Evolutionary conservation across 2,797 vertebrate genomes (phyloP), one percentile per base, ranked within the genome.

Genomic region (Babyrousa celebensis): DNA sequence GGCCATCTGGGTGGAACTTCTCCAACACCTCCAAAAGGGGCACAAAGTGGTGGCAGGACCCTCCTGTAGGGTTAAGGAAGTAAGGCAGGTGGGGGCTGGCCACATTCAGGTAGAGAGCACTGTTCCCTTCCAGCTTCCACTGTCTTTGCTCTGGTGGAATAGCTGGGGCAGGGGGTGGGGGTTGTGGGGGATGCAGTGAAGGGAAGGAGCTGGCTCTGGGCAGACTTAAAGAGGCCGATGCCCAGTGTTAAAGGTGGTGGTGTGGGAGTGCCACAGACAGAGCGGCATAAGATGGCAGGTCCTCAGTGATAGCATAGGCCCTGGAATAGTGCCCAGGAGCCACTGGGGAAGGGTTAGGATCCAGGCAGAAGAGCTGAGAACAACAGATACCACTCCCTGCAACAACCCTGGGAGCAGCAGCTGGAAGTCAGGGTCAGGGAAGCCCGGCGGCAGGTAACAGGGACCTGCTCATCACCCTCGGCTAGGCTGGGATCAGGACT

Each of bases 201-300:
- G 6, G 16, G 17, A 43, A 32, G 29, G 4, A 29, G 15, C 52
- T 25, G 67, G 29, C 56, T 90, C 43, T 23, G 40, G 60, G n/a
- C 48, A 89, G 54, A 75, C 16, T 36, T 74, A 43, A 54, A 85
- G 6, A 63, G 52, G 52, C 62, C 67, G 10, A 8, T 54, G 18
- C 29, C 89, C 62, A 2, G 48, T 25, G 3, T 56, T 15, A 32
- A 12, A 23, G 67, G 77, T 0, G 0, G 2, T 48, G 1, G 83
- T 58, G 71, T 23, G 48, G 48, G 71, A 58, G 32, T 12, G 18
- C 18, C 36, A 7, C 29, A 36, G 52, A 25, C 15, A 60, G 36
- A 40, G 36, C 6, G 4, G 0, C 62, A 6, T 77, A 58, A 70
- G 54, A 10, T 17, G 21, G 63, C 15, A 18, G 27, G 6, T 82